Evolutionary conservation across 2,113 vertebrate genomes (phyloP).

Genomic region (Xiphias gladius): DNA sequence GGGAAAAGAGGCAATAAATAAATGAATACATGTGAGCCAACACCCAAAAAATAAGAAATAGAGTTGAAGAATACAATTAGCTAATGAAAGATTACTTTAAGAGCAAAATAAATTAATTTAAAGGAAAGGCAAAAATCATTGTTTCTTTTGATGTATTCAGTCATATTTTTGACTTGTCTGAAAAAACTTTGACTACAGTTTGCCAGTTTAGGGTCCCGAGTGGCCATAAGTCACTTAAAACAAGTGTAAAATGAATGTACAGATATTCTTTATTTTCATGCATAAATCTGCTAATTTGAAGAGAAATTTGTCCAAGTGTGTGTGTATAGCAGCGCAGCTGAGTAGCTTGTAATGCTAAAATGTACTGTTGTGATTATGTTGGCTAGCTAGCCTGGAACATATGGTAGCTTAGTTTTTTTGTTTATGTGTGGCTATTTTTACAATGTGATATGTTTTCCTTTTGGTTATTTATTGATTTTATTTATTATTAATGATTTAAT

Average conservation of each 20-base stretch:
- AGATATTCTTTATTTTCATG: not conserved
- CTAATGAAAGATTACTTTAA: not conserved
- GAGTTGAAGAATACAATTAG: not conserved
- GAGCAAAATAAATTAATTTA: not conserved
- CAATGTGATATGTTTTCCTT: too few relatives aligned
- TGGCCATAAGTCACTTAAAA: not conserved
- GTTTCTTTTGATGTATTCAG: not conserved
- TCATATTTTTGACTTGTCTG: not conserved
- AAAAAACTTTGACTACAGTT: not conserved
- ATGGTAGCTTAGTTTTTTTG: too few relatives aligned
- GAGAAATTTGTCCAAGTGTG: not conserved
- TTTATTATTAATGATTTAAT: too few relatives aligned
- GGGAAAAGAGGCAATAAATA: not conserved
- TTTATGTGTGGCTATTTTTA: too few relatives aligned
- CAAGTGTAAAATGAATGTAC: not conserved
- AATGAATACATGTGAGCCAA: not conserved
- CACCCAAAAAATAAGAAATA: not conserved
- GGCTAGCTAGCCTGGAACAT: too few relatives aligned
- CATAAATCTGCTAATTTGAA: not conserved
- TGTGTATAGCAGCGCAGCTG: too few relatives aligned
- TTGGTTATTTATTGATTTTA: too few relatives aligned
- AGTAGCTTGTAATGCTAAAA: too few relatives aligned
- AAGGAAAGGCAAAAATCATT: not conserved
- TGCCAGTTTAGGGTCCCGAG: too few relatives aligned
- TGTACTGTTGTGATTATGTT: too few relatives aligned